Evolutionary conservation across 2,797 vertebrate genomes (phyloP).

Genomic region (Morelia viridis): DNA sequence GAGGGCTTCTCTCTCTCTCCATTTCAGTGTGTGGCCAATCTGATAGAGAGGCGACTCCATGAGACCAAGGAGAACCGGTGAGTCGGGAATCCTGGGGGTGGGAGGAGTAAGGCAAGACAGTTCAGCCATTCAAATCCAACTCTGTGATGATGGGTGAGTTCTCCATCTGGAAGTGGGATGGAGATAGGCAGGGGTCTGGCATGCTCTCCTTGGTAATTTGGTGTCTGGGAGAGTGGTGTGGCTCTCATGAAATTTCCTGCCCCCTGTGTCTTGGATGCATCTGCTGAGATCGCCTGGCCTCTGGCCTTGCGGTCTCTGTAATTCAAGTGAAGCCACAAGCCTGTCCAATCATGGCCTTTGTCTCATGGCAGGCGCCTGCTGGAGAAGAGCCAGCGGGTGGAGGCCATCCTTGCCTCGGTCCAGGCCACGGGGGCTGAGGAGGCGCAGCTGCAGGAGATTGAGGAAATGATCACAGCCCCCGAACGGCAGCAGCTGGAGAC

Average conservation of each 20-base stretch:
- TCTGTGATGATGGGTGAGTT: background rate
- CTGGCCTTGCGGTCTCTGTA: rapidly evolving
- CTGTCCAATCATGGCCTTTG: background rate
- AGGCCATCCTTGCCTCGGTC: slow-evolving; percentile 91
- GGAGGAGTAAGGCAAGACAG: background rate
- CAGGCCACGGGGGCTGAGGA: slow-evolving; percentile 88
- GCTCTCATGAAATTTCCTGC: background rate
- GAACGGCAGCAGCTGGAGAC: slow-evolving; percentile 90
- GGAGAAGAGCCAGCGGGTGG: slow-evolving; percentile 94
- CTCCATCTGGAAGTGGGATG: background rate
- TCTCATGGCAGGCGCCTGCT: slow-evolving; percentile 80
- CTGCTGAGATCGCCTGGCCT: background rate
- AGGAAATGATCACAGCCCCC: slow-evolving; percentile 93
- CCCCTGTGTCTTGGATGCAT: too few relatives aligned
- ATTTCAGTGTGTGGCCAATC: slow-evolving; percentile 86
- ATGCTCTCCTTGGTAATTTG: background rate
- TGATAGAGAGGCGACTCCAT: slow-evolving; percentile 86
- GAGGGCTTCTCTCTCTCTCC: background rate
- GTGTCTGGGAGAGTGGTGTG: background rate
- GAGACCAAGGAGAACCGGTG: slow-evolving; percentile 94
- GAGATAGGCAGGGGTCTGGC: background rate
- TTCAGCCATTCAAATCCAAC: background rate
- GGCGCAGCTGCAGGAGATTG: slow-evolving; percentile 89
- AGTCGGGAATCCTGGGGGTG: slow-evolving; percentile 66
- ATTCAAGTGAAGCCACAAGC: rapidly evolving